Evolutionary conservation across 2,888 invertebrate species (phyloP).

Genomic region (Drosophila borealis): DNA sequence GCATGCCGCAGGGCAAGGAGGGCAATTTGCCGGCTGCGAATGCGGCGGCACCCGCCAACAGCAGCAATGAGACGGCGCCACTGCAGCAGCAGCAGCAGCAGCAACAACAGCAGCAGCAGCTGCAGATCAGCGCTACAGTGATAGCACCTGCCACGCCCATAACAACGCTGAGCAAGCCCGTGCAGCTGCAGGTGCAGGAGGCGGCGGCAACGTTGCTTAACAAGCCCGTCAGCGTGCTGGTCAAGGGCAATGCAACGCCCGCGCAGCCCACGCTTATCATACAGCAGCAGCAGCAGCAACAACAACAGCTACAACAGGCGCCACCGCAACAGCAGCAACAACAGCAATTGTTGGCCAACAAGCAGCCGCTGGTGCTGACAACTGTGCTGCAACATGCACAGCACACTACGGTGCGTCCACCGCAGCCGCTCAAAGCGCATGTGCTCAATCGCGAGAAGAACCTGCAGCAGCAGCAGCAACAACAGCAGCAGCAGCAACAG

Average conservation of each 20-base stretch:
- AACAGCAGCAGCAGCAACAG: constrained; percentile 65
- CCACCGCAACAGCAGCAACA: constrained; percentile 49
- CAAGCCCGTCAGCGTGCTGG: constrained; percentile 82
- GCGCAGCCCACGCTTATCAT: constrained; percentile 50
- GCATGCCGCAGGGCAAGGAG: constrained; percentile 89
- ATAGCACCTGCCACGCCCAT: constrained; percentile 69
- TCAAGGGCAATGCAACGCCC: constrained; percentile 71
- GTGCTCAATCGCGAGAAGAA: constrained; percentile 86
- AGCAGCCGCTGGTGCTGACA: constrained; percentile 79
- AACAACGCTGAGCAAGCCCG: constrained; percentile 69
- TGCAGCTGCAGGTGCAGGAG: constrained; percentile 64
- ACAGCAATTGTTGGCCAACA: constrained; percentile 54
- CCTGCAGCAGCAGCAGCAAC: constrained; percentile 71
- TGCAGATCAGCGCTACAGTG: constrained; percentile 60
- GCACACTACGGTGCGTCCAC: constrained; percentile 83
- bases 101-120: constrained; percentile 44
- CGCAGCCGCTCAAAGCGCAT: constrained; percentile 88
- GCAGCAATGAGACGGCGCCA: constrained; percentile 41
- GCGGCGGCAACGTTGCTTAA: constrained; percentile 62
- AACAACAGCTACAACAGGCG: constrained; percentile 46
- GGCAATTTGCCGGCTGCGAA: constrained; percentile 81
- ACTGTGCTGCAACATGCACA: constrained; percentile 84
- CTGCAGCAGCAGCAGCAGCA: constrained; percentile 56
- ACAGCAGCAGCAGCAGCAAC: constrained; percentile 57
- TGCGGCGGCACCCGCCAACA: constrained; percentile 67